Evolutionary conservation across 2,888 invertebrate species (phyloP), one percentile per base, ranked within the genome.

Genomic region (Poecilobothrus nobilitatus): DNA sequence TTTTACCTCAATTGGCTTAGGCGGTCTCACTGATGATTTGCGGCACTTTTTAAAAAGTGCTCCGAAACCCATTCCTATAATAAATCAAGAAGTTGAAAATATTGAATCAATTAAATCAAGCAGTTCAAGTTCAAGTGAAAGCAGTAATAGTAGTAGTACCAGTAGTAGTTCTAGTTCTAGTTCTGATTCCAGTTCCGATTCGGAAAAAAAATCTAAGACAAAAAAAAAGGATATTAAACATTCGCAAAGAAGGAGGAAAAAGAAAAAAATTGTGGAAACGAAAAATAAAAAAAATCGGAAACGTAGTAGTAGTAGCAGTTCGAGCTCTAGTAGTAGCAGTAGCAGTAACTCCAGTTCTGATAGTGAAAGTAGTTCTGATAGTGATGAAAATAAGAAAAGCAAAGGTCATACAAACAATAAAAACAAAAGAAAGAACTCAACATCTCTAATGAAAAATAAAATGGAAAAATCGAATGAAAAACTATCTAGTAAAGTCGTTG

Each of bases 1-100:
- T 83, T 97, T 97, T 81, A 97, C 97, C 0, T 94, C 95, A 0
- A 97, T 97, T 77, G 97, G 98, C 74, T 86, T 99, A 68, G 98
- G 98, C 69, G 97, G 97, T 1, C 84, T 99, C 1, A 99, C 98
- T 0, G 95, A 96, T 82, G 95, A 95, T 76, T 82, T 96, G 63
- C 83, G 95, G 70, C 94, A 94, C 76, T 94, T 95, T 83, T 83
- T 96, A 72, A 95, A 95, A 72, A 80, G 75, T 71, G 81, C 80
- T 0, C 82, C 82, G 5, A 81, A 81, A 72, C 71, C 74, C 3
- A 78, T 81, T 41, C 80, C 81, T 0, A 78, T 80, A 70, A 74
- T 79, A 73, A 76, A 81, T 76, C 74, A 78, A 22, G 77, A 81
- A 74, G 74, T 79, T 66, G 77, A 79, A 3, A 75, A 77, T 70